Evolutionary conservation across 1,140 invertebrate species (phyloP).

Genomic region (Drosophila auraria): DNA sequence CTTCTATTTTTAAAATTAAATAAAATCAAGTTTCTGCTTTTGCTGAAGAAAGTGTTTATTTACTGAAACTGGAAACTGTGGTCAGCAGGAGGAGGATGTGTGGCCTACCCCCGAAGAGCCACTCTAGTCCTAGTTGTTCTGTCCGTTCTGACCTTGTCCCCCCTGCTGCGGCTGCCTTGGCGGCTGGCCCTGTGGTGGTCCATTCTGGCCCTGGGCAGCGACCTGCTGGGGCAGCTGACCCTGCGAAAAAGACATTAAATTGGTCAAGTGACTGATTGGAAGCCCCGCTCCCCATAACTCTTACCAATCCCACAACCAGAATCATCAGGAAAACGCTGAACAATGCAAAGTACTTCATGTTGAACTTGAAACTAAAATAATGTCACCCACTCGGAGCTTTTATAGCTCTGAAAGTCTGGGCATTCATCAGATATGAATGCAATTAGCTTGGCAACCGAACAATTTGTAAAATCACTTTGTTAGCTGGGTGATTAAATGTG

Average conservation of each 20-base stretch:
- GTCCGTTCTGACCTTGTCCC: constrained; percentile 38
- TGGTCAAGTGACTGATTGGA: constrained; percentile 1
- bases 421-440: neutral
- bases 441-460: constrained; percentile 3
- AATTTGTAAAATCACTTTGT: constrained; percentile 35
- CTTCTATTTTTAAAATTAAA: neutral
- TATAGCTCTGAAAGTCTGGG: constrained; percentile 32
- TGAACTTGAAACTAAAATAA: constrained; percentile 28
- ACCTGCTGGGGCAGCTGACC: constrained; percentile 40
- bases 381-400: constrained; percentile 22
- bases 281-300: neutral
- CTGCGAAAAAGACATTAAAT: constrained; percentile 20
- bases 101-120: neutral
- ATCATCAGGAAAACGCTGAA: constrained; percentile 56
- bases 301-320: constrained; percentile 61
- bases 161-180: constrained; percentile 34
- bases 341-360: constrained; percentile 68
- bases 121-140: constrained; percentile 17
- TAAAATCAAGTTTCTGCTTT: constrained; percentile 11
- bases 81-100: neutral
- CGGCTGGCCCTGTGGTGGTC: constrained; percentile 26
- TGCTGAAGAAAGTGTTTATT: constrained; percentile 28
- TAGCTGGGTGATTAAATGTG: constrained; percentile 6
- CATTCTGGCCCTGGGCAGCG: constrained; percentile 31
- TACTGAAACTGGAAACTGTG: neutral